A percentile compares a stretch with the other conserved stretches of the same genome.
These are phyloP conservation scores for Etheostoma cragini DNA, from an alignment of 2,113 vertebrate genomes.

Conservation along the genomic window DNA sequence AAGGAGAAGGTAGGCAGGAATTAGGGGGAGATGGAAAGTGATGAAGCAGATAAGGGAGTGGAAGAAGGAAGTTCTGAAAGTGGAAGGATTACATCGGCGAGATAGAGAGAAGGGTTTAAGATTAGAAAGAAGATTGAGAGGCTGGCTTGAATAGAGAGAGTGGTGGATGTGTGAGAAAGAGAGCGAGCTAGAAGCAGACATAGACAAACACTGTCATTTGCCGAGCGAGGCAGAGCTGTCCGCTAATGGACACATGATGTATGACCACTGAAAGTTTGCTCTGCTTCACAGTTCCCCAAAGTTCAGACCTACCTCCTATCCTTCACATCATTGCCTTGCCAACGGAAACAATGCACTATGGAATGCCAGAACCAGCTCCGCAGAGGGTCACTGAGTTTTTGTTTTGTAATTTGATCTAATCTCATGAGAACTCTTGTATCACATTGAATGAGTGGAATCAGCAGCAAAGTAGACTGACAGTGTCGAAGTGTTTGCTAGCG, in stretches of 20 bases:
- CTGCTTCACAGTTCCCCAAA: slow-evolving; percentile 43
- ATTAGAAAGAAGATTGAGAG: slow-evolving; percentile 42
- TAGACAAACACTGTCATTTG: slow-evolving; percentile 73
- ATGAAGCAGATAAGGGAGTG: slow-evolving; percentile 44
- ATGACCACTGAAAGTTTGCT: slow-evolving; percentile 57
- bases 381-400: slow-evolving; percentile 12
- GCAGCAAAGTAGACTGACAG: slow-evolving; percentile 21
- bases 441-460: slow-evolving; percentile 19
- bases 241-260: slow-evolving; percentile 68
- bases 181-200: slow-evolving; percentile 26
- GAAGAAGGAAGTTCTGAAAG: slow-evolving; percentile 49
- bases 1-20: slow-evolving; percentile 30
- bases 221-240: slow-evolving; percentile 40
- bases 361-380: slow-evolving; percentile 19
- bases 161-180: slow-evolving; percentile 23
- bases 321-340: slow-evolving; percentile 18
- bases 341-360: slow-evolving; percentile 10
- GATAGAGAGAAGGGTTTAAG: slow-evolving; percentile 37
- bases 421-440: slow-evolving; percentile 31
- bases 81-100: slow-evolving; percentile 38
- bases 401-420: slow-evolving; percentile 13
- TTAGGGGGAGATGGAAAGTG: slow-evolving; percentile 33
- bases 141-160: slow-evolving; percentile 34
- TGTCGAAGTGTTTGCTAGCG: background rate
- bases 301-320: slow-evolving; percentile 50